Evolutionary conservation across 2,113 vertebrate species (phyloP).

Genomic region (Daphoenositta chrysoptera): DNA sequence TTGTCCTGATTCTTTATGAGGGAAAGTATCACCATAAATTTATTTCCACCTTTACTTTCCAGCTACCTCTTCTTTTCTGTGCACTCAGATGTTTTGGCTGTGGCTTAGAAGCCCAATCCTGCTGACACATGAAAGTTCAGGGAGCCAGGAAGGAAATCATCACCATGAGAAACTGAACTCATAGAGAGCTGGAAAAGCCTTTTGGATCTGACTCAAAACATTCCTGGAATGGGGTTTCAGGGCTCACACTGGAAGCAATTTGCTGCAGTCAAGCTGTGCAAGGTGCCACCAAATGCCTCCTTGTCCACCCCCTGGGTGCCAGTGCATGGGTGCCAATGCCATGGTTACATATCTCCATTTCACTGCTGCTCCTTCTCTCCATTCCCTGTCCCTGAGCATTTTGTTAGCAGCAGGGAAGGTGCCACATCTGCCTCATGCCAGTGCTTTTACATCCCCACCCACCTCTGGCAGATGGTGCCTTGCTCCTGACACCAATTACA

Average conservation of each 20-base stretch:
- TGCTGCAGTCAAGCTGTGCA: background rate
- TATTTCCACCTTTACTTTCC: background rate
- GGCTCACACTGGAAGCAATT: background rate
- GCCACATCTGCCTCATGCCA: background rate
- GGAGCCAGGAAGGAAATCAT: slow-evolving; percentile 3
- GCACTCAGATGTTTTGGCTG: background rate
- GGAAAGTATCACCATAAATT: background rate
- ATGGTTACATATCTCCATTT: background rate
- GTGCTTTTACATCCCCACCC: background rate
- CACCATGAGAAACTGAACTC: background rate
- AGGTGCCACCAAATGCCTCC: background rate
- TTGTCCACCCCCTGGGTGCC: background rate
- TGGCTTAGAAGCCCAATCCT: background rate
- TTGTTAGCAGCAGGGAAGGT: background rate
- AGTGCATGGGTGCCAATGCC: background rate
- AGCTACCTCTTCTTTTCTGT: background rate
- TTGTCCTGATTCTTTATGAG: background rate
- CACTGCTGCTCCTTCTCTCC: background rate
- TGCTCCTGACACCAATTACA: background rate
- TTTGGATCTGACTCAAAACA: background rate
- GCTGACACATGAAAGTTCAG: background rate
- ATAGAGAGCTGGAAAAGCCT: background rate
- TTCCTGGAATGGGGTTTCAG: background rate
- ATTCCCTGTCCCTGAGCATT: background rate
- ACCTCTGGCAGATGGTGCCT: background rate